A percentile compares a stretch with the other conserved stretches of the same genome.
phyloP scores from a whole-genome alignment of 2,888 invertebrate genomes.

The Meiosimyza decipiens region DNA sequence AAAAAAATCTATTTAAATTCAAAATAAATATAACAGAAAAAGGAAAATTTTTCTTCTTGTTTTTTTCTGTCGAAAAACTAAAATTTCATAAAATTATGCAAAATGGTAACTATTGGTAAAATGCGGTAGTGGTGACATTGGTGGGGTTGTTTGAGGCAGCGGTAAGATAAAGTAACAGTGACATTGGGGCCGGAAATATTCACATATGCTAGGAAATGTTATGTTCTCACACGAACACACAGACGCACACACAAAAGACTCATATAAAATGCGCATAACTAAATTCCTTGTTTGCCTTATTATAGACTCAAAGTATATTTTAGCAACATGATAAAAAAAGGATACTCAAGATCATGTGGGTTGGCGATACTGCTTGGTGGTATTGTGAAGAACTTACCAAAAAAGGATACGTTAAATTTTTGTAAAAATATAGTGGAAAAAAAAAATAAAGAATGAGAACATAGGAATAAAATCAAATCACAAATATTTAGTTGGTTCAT shows the following conservation, averaged over 20 bases:
- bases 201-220: conserved; percentile 11
- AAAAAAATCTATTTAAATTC: no score
- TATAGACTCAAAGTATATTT: conserved; percentile 1
- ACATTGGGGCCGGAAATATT: not conserved
- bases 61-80: no score
- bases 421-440: not conserved
- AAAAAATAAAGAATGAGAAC: not conserved
- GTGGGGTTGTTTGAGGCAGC: no score
- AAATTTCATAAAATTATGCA: no score
- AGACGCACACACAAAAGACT: not conserved
- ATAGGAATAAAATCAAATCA: conserved; percentile 1
- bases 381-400: not conserved
- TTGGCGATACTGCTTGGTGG: not conserved
- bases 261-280: conserved; percentile 31
- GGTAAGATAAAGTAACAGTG: no score
- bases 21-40: no score
- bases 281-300: conserved; percentile 16
- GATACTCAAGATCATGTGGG: not conserved
- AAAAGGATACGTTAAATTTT: not conserved
- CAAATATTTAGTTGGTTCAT: conserved; percentile 3
- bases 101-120: no score
- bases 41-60: no score
- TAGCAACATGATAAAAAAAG: not conserved
- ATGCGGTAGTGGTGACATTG: no score
- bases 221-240: not conserved